A percentile compares a stretch with the other conserved stretches of the same genome.
These are phyloP conservation scores for Aphelocoma californica DNA, from an alignment of 2,797 vertebrate genomes.

Conservation along the genomic window DNA sequence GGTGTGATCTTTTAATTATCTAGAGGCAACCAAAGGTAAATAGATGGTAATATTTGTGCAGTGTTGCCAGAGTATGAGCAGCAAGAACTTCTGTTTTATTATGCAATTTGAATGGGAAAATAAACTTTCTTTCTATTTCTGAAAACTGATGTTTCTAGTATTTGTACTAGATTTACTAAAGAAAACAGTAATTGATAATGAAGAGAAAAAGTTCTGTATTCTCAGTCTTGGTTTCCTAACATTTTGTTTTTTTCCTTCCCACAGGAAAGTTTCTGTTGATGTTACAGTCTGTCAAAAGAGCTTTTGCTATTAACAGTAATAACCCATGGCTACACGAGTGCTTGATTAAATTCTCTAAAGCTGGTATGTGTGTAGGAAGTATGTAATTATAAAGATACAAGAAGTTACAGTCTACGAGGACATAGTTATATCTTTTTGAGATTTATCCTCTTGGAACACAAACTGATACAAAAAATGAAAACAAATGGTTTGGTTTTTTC, in stretches of 20 bases:
- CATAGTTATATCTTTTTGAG: background rate
- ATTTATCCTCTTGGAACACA: background rate
- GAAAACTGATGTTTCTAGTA: background rate
- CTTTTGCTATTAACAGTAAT: slow-evolving; percentile 78
- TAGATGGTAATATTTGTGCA: background rate
- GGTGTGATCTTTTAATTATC: background rate
- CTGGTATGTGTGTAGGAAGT: slow-evolving; percentile 67
- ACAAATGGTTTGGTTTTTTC: background rate
- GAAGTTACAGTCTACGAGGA: background rate
- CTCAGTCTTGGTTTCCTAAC: background rate
- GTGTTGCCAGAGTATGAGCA: background rate
- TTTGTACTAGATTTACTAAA: background rate
- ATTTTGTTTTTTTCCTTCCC: background rate
- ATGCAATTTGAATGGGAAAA: background rate
- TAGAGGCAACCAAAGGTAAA: background rate
- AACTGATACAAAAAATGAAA: background rate
- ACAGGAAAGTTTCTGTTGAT: slow-evolving; percentile 82
- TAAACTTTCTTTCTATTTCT: background rate
- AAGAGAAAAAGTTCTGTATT: background rate
- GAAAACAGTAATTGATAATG: background rate
- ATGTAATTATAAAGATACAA: background rate
- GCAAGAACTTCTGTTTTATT: background rate
- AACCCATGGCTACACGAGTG: slow-evolving; percentile 81
- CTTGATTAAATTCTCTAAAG: slow-evolving; percentile 82
- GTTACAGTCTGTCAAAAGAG: slow-evolving; percentile 81